Base-by-base conservation (phyloP, 2,113 vertebrate genomes). In the Dicentrarchus labrax region DNA sequence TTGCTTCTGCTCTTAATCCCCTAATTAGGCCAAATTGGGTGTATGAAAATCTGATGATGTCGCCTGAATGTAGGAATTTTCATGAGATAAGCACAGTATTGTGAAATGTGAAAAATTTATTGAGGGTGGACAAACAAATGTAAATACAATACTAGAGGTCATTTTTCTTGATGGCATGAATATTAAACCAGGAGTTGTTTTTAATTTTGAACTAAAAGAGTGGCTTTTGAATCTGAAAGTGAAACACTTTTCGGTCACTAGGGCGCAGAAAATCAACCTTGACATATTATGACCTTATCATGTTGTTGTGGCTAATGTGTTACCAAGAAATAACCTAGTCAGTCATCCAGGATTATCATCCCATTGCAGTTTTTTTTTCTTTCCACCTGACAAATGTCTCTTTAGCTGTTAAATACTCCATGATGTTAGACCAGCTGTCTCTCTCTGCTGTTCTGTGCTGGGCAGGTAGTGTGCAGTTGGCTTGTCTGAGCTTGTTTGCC, bases 1-100 rank as follows among this genome's bases (percentile, higher is more conserved):
- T 71, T 76, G 38, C 53, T n/a, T 67, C 57, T 56, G 56, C 43
- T 76, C 24, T 64, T 84, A 80, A 84, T 91, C 80, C 65, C 38
- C 75, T 75, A 76, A 79, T 84, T 72, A 76, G 38, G 6, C 60
- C 67, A 78, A 61, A 78, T 8, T 59, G 30, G 6, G 36, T 12
- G 41, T 61, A 39, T 41, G 41, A 62, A 6, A 86, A 60, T 57
- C 30, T 21, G 47, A 82, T 72, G 72, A 72, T 71, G 16, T 9
- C 0, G 54, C 12, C 24, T 51, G 39, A 50, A 30, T 17, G 5
- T 24, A 36, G 69, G 72, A 71, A 72, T 56, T 51, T 75, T 81
- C 15, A 57, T 50, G 41, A 61, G 48, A 72, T 75, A 74, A 79
- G 53, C 16, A 47, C 47, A 65, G 48, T 15, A 16, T 13, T 48